Evolutionary conservation across 2,888 invertebrate genomes (phyloP).

Genomic region (Mylabris sibirica): DNA sequence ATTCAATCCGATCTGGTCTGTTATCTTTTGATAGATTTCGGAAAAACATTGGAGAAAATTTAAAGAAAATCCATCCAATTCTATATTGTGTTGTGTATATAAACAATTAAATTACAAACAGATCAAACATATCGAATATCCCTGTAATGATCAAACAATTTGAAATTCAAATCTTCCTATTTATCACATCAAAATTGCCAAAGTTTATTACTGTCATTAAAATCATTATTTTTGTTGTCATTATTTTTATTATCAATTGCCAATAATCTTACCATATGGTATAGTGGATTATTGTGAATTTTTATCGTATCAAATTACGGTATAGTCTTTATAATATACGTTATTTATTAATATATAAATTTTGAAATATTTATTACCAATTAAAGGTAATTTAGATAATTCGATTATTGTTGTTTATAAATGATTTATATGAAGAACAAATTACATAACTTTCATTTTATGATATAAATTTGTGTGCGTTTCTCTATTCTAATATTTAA

Average conservation of each 20-base stretch:
- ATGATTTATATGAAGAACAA: background rate
- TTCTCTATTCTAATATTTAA: too few relatives aligned
- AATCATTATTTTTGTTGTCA: background rate
- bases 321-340: background rate
- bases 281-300: background rate
- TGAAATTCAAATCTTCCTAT: too few relatives aligned
- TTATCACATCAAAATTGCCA: background rate
- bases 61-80: background rate
- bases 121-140: background rate
- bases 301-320: background rate
- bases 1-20: background rate
- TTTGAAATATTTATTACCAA: conserved; percentile 2
- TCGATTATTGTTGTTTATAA: background rate
- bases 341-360: background rate
- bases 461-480: background rate
- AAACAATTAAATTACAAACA: background rate
- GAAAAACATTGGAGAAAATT: background rate
- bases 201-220: background rate
- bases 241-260: background rate
- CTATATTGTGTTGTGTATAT: background rate
- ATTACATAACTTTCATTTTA: background rate
- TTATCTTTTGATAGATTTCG: background rate
- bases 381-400: background rate
- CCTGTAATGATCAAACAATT: background rate
- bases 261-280: conserved; percentile 6